Evolutionary conservation across 2,888 invertebrate species (phyloP), one percentile per base, ranked within the genome.

Genomic region (Thymelicus acteon): DNA sequence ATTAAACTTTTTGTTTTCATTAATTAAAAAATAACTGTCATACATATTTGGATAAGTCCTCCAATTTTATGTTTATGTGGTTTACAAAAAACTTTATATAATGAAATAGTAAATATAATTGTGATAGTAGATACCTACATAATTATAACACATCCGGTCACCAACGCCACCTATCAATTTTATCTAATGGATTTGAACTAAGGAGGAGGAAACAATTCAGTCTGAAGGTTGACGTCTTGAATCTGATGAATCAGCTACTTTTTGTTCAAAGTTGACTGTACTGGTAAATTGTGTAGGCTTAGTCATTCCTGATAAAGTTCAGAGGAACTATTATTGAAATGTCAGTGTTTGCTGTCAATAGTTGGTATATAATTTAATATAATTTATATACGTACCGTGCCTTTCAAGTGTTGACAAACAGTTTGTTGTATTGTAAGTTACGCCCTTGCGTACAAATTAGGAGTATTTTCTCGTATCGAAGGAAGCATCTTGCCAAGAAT

Each of bases 301-400:
- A 62, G 49, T 68, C 62, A 68, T 57, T 47, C 37, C 12, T 24
- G 48, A 40, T 52, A 57, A 54, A 57, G 57, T 57, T 57, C 57
- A 57, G 12, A 48, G 19, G 19, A 67, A 60, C 73, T 75, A 70
- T 75, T 67, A 77, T 78, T 76, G 78, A 81, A 83, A 81, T 84
- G 81, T 80, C 83, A 83, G 75, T 77, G 79, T 74, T 77, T 74
- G 73, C 75, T 80, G 80, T 82, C 81, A 80, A 78, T 68, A 13
- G 8, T 24, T 2, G 0, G 10, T 54, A 54, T 19, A 8, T 12
- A 54, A 54, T 54, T 54, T 54, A 24, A 24, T 15, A 24, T 54
- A 54, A 15, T 54, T 54, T 54, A 52, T 52, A 52, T 6, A 19
- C 7, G 7, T 52, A 52, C 7, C 7, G 7, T 52, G 7, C 3